Conservation (phyloP, 2,888 invertebrate species). For the Meloe dianella region DNA sequence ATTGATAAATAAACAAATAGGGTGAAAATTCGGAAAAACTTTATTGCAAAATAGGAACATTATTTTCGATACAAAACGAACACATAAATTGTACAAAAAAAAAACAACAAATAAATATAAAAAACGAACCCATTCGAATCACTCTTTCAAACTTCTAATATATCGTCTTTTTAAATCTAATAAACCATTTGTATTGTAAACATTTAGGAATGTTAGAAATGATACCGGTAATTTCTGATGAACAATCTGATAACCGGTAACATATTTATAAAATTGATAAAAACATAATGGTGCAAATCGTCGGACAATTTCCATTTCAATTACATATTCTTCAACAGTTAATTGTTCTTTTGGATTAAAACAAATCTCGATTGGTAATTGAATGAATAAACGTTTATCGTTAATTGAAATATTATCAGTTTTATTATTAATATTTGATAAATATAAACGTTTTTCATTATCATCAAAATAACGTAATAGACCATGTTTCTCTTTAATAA, state of each 20-base stretch:
- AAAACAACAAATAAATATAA: background rate
- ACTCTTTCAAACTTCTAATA: background rate
- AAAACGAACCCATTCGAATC: too few relatives aligned
- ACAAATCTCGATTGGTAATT: slow-evolving; percentile 33
- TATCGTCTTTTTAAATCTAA: background rate
- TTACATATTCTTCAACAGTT: slow-evolving; percentile 42
- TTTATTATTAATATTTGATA: slow-evolving; percentile 34
- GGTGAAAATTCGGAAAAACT: background rate
- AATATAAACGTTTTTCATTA: slow-evolving; percentile 41
- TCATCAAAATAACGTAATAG: slow-evolving; percentile 45
- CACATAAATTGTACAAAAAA: background rate
- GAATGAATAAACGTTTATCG: slow-evolving; percentile 36
- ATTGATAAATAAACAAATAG: background rate
- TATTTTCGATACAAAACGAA: background rate
- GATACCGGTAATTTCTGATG: slow-evolving; percentile 46
- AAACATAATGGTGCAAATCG: slow-evolving; percentile 43
- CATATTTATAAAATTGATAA: slow-evolving; percentile 46
- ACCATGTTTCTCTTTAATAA: slow-evolving; percentile 39
- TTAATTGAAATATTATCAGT: slow-evolving; percentile 20
- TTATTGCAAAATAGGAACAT: slow-evolving; percentile 2
- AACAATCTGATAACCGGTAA: slow-evolving; percentile 50
- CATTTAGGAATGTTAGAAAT: slow-evolving; percentile 47
- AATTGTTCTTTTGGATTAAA: slow-evolving; percentile 41
- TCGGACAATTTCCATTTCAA: slow-evolving; percentile 43
- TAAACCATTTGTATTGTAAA: slow-evolving; percentile 48